Percentiles rank a stretch among this genome's conserved stretches.
These are phyloP conservation scores for Callimorpha dominula DNA, from an alignment of 2,888 invertebrate genomes.

Conservation along the genomic window DNA sequence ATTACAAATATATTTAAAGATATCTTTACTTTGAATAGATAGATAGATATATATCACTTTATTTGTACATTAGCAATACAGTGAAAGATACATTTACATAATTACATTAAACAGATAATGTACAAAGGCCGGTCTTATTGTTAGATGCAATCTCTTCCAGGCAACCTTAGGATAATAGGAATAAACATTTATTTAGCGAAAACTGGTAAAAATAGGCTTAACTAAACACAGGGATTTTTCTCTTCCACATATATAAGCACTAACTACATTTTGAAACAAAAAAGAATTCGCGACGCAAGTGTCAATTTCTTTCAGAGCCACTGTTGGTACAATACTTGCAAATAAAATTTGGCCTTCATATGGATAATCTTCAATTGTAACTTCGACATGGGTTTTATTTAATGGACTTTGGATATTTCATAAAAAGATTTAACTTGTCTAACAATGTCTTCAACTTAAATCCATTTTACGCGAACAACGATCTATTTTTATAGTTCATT, in stretches of 20 bases:
- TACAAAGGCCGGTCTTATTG: no score
- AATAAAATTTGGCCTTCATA: not conserved
- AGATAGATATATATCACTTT: not conserved
- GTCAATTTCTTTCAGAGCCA: not conserved
- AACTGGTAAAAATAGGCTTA: no score
- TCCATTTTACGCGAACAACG: slow-evolving; percentile 22
- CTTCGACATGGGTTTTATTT: not conserved
- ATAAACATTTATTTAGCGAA: no score
- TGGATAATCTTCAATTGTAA: not conserved
- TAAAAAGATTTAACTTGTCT: slow-evolving; percentile 3
- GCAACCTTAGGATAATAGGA: no score
- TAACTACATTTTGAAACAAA: no score
- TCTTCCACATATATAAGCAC: no score
- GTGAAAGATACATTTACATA: no score
- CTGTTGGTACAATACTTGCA: not conserved
- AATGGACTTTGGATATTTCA: slow-evolving; percentile 2
- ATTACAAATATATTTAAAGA: not conserved
- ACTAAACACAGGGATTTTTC: no score
- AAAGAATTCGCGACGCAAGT: not conserved
- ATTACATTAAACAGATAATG: no score
- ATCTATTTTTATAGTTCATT: slow-evolving; percentile 41
- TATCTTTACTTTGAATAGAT: not conserved
- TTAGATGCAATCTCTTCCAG: no score
- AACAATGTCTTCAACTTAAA: slow-evolving; percentile 1
- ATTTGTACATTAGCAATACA: no score